These are phyloP conservation scores for Rhynchonycteris naso DNA, from an alignment of 2,797 vertebrate species.

Conservation along the genomic window DNA sequence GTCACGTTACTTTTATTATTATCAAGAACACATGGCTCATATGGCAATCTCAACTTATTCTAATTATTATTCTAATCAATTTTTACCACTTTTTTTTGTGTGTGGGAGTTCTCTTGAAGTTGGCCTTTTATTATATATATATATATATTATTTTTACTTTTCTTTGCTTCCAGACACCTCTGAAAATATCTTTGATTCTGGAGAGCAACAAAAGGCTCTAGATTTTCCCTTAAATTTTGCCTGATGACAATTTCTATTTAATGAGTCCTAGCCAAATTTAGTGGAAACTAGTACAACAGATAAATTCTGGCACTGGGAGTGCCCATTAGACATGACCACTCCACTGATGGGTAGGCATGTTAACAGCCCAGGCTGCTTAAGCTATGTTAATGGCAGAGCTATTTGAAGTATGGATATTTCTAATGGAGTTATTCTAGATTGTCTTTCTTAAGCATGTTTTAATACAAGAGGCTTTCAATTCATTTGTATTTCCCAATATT, in stretches of 20 bases:
- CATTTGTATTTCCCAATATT: neutral
- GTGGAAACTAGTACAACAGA: neutral
- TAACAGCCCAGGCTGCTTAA: neutral
- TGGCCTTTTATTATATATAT: neutral
- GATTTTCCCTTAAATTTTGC: neutral
- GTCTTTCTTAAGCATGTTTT: neutral
- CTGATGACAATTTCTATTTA: neutral
- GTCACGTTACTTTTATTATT: neutral
- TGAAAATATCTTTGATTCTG: neutral
- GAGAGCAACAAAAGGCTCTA: neutral
- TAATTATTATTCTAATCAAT: neutral
- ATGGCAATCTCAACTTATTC: neutral
- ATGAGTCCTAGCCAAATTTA: neutral
- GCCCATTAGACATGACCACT: neutral
- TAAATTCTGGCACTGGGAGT: neutral
- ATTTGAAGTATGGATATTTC: neutral
- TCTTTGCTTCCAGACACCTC: neutral
- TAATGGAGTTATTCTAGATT: neutral
- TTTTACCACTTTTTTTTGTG: neutral
- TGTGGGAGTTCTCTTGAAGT: neutral
- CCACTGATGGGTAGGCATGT: neutral
- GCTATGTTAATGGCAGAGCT: neutral
- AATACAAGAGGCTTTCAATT: neutral
- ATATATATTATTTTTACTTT: no score
- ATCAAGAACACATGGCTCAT: neutral